Percentiles rank a stretch among this genome's conserved stretches.
phyloP scores from a whole-genome alignment of 2,113 vertebrate genomes.

The Equus przewalskii region DNA sequence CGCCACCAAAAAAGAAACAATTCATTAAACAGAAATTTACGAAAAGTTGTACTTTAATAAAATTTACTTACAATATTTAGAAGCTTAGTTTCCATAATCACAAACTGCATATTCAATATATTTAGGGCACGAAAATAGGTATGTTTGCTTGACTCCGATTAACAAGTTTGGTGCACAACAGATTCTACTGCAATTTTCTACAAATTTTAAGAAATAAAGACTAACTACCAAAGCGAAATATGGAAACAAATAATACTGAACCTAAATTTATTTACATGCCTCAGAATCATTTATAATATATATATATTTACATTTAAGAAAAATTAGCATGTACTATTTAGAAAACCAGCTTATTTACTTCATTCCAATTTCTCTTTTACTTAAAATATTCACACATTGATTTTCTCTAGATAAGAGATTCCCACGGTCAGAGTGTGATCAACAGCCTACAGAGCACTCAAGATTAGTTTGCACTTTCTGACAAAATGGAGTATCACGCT shows the following conservation, averaged over 20 bases:
- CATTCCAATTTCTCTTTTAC: slow-evolving; percentile 67
- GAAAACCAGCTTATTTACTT: slow-evolving; percentile 67
- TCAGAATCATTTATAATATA: slow-evolving; percentile 12
- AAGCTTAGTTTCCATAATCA: neutral
- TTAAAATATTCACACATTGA: slow-evolving; percentile 70
- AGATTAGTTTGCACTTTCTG: slow-evolving; percentile 72
- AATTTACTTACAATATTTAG: neutral
- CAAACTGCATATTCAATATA: neutral
- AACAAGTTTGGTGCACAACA: neutral
- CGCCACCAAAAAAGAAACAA: neutral
- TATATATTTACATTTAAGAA: neutral
- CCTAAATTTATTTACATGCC: neutral
- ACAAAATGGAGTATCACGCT: slow-evolving; percentile 76
- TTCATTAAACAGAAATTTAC: slow-evolving; percentile 16
- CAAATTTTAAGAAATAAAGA: slow-evolving; percentile 55
- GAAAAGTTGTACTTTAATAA: slow-evolving; percentile 12
- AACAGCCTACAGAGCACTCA: slow-evolving; percentile 68
- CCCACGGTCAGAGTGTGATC: slow-evolving; percentile 42
- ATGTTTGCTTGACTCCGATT: slow-evolving; percentile 8
- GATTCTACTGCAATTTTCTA: neutral
- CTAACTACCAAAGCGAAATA: neutral
- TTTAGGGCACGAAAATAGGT: slow-evolving; percentile 28
- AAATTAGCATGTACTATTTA: slow-evolving; percentile 21
- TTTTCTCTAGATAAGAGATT: slow-evolving; percentile 69
- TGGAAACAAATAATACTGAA: slow-evolving; percentile 43